These are phyloP conservation scores for Erebia palarica DNA, from an alignment of 2,888 invertebrate species.

Conservation along the genomic window DNA sequence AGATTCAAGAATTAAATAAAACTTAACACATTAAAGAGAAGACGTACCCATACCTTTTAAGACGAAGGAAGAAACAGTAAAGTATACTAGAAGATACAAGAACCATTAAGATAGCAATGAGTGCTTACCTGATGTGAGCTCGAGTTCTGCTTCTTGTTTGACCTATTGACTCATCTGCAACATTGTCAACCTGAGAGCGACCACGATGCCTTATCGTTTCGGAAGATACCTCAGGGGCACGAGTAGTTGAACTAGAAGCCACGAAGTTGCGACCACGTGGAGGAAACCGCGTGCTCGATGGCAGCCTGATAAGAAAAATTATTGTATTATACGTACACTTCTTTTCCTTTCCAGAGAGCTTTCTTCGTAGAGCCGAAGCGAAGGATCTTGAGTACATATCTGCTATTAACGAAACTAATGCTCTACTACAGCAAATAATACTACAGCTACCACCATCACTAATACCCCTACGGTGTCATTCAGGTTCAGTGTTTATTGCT, in stretches of 20 bases:
- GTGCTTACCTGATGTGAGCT: slow-evolving; percentile 80
- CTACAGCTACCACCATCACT: slow-evolving; percentile 13
- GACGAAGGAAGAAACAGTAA: slow-evolving; percentile 18
- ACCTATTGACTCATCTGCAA: slow-evolving; percentile 75
- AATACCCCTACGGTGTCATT: slow-evolving; percentile 22
- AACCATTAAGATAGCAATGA: not conserved
- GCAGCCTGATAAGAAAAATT: slow-evolving; percentile 79
- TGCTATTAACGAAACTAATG: slow-evolving; percentile 23
- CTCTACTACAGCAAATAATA: slow-evolving; percentile 27
- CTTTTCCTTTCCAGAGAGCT: slow-evolving; percentile 58
- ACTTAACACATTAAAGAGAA: slow-evolving; percentile 6
- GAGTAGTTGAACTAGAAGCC: slow-evolving; percentile 75
- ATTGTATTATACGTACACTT: slow-evolving; percentile 42
- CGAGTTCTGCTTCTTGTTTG: slow-evolving; percentile 81
- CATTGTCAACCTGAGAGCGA: slow-evolving; percentile 69
- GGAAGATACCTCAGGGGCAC: slow-evolving; percentile 70
- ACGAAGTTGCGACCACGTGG: slow-evolving; percentile 84
- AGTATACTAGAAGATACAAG: slow-evolving; percentile 7
- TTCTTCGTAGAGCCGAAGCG: slow-evolving; percentile 38
- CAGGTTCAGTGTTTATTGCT: slow-evolving; percentile 26
- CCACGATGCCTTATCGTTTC: slow-evolving; percentile 71
- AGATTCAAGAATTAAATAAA: not conserved
- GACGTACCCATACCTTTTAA: slow-evolving; percentile 19
- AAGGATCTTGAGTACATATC: slow-evolving; percentile 26
- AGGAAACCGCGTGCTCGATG: slow-evolving; percentile 93